These are phyloP conservation scores for Hyperoplus immaculatus DNA, from an alignment of 2,797 vertebrate species.

Conservation along the genomic window DNA sequence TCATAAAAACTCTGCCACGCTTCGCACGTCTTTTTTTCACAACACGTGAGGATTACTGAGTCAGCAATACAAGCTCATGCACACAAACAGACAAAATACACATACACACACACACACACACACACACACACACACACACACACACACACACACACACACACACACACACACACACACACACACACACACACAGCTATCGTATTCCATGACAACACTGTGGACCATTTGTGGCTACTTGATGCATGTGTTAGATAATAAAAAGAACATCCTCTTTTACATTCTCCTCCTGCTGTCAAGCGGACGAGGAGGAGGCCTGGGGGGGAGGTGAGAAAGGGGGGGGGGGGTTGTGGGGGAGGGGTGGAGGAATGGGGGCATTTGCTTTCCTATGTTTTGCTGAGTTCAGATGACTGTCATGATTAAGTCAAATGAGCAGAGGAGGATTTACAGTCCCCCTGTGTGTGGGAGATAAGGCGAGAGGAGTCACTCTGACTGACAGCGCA, in stretches of 20 bases:
- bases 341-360: constrained; percentile 50
- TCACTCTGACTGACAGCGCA: constrained; percentile 80
- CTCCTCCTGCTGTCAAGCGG: constrained; percentile 46
- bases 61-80: constrained; percentile 42
- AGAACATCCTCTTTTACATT: constrained; percentile 79
- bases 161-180: constrained; percentile 16
- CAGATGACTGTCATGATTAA: constrained; percentile 87
- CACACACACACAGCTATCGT: constrained; percentile 15
- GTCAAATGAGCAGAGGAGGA: constrained; percentile 84
- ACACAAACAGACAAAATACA: no score
- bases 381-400: constrained; percentile 82
- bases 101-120: constrained; percentile 14
- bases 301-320: constrained; percentile 41
- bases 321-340: constrained; percentile 54
- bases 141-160: constrained; percentile 23
- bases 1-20: constrained; percentile 62
- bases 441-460: constrained; percentile 82
- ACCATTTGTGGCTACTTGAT: constrained; percentile 59
- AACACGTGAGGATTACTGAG: constrained; percentile 32
- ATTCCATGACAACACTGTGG: constrained; percentile 20
- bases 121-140: constrained; percentile 13
- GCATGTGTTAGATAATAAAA: constrained; percentile 78
- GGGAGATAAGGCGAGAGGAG: constrained; percentile 82
- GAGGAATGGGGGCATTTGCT: constrained; percentile 55
- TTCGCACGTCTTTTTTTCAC: constrained; percentile 43